A percentile compares a stretch with the other conserved stretches of the same genome.
Conservation (phyloP, 2,113 vertebrate genomes). For the Platichthys flesus region DNA sequence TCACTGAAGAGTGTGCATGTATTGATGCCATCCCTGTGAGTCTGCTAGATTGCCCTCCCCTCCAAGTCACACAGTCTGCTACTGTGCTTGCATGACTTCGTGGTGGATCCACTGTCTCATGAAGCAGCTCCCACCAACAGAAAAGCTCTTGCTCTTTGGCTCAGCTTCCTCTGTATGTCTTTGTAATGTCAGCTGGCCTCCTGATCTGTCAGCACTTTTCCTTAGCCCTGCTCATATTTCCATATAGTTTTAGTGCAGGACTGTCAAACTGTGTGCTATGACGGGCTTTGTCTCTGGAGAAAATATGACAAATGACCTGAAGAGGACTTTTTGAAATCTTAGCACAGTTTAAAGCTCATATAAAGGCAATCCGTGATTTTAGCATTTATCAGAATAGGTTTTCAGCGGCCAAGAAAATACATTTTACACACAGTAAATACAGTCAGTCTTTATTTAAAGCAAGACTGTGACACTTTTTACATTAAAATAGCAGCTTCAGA, state of each 20-base stretch:
- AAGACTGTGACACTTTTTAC: too few species aligned
- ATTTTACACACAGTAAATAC: background rate
- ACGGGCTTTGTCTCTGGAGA: background rate
- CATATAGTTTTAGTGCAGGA: background rate
- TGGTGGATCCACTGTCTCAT: conserved; percentile 14
- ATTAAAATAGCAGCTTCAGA: background rate
- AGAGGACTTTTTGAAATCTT: background rate
- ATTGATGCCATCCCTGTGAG: conserved; percentile 27
- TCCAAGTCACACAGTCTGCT: background rate
- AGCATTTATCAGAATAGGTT: background rate
- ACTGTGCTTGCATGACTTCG: conserved; percentile 28
- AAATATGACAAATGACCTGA: background rate
- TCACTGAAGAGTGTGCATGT: conserved; percentile 31
- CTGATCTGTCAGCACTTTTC: background rate
- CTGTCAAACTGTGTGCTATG: conserved; percentile 27
- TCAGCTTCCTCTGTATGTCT: conserved; percentile 5
- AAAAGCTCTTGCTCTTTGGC: conserved; percentile 13
- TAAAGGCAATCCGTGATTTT: background rate
- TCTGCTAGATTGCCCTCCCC: conserved; percentile 5
- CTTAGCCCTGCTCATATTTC: conserved; percentile 9
- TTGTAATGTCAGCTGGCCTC: background rate
- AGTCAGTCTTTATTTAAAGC: background rate
- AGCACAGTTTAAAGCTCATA: background rate
- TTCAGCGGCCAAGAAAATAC: too few species aligned
- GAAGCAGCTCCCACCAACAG: conserved; percentile 8